A percentile compares a stretch with the other conserved stretches of the same genome.
Conservation (phyloP, 2,888 invertebrate species). For the Exocentrus adspersus region DNA sequence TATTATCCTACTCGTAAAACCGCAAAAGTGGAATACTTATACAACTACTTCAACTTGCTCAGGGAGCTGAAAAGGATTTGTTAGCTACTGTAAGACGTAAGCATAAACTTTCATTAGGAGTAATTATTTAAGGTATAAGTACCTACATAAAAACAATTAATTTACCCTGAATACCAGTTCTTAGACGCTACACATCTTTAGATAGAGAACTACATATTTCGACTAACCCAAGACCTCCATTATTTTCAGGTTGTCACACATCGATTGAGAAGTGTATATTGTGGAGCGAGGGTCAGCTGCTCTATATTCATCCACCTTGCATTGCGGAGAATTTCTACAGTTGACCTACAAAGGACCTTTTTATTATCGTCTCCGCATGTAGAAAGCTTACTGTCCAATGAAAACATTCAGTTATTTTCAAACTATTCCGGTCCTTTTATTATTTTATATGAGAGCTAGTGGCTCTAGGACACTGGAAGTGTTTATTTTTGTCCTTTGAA, state of each 20-base stretch:
- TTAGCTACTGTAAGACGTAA: no score
- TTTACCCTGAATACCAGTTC: no score
- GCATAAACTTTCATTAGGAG: no score
- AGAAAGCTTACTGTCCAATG: not conserved
- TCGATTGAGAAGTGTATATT: constrained; percentile 15
- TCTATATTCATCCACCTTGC: not conserved
- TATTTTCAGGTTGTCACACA: constrained; percentile 5
- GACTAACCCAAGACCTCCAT: constrained; percentile 12
- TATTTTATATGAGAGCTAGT: not conserved
- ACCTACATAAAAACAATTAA: no score
- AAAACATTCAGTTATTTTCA: not conserved
- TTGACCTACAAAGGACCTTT: not conserved
- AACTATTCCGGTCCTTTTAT: not conserved
- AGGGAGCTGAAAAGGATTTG: no score
- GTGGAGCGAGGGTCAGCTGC: not conserved
- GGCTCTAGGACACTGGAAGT: no score
- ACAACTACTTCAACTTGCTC: no score
- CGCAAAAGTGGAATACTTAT: no score
- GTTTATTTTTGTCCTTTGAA: not conserved
- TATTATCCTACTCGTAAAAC: no score
- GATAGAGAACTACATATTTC: not conserved
- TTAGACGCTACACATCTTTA: not conserved
- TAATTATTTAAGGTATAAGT: no score
- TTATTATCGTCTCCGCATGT: not conserved
- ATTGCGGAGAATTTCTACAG: not conserved